These are phyloP conservation scores for Spodoptera exigua DNA, from an alignment of 2,888 invertebrate genomes.

Conservation along the genomic window DNA sequence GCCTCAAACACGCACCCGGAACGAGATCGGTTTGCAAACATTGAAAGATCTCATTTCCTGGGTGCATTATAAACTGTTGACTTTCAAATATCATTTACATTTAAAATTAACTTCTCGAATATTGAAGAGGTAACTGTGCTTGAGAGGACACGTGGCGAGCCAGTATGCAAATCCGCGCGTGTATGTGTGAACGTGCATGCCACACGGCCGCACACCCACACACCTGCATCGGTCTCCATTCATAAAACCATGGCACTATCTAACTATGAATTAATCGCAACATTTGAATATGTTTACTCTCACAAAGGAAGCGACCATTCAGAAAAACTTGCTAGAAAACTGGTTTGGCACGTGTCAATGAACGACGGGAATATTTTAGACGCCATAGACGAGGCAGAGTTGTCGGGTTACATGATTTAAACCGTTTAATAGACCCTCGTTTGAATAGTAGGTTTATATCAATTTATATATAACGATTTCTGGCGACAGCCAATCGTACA, in stretches of 20 bases:
- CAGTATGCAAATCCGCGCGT: constrained; percentile 83
- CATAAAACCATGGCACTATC: constrained; percentile 87
- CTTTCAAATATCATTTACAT: constrained; percentile 84
- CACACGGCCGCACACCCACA: constrained; percentile 73
- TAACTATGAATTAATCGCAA: constrained; percentile 89
- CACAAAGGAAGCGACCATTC: constrained; percentile 88
- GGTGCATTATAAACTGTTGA: constrained; percentile 74
- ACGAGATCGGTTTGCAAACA: constrained; percentile 64
- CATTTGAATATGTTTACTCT: constrained; percentile 89
- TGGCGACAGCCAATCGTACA: constrained; percentile 58
- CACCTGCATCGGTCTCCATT: constrained; percentile 78
- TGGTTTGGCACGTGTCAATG: constrained; percentile 89
- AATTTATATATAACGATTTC: constrained; percentile 70
- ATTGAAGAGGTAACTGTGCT: constrained; percentile 86
- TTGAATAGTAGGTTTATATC: constrained; percentile 76
- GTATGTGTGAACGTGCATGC: constrained; percentile 70
- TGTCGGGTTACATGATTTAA: constrained; percentile 84
- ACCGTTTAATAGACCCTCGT: constrained; percentile 80
- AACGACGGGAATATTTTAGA: constrained; percentile 87
- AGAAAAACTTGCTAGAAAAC: constrained; percentile 87
- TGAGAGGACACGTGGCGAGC: constrained; percentile 82
- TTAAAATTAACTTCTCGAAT: constrained; percentile 84
- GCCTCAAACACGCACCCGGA: constrained; percentile 56
- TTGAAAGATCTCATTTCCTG: constrained; percentile 67
- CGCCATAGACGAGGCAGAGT: constrained; percentile 74